Conservation (phyloP, 2,113 vertebrate genomes). For the Dipodomys spectabilis region DNA sequence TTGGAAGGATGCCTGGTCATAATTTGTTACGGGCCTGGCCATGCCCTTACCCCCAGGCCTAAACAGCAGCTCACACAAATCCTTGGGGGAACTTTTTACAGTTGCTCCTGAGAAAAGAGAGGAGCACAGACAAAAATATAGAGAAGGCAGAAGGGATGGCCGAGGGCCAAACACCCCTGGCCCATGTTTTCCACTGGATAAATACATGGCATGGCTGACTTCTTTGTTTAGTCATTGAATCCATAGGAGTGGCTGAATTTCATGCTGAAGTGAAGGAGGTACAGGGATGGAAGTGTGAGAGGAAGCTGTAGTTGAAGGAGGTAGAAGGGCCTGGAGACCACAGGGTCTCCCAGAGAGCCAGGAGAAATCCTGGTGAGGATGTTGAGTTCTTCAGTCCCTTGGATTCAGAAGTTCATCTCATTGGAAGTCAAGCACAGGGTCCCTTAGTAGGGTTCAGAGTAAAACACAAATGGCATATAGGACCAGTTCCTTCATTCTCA, state of each 20-base stretch:
- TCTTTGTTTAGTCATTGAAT: background rate
- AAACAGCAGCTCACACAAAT: background rate
- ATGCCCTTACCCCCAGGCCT: background rate
- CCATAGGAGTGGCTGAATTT: conserved; percentile 27
- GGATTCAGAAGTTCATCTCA: background rate
- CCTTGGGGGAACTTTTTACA: background rate
- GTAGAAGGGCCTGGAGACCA: background rate
- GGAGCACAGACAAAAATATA: background rate
- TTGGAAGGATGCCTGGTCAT: background rate
- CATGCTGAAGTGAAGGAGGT: background rate
- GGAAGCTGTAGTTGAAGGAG: background rate
- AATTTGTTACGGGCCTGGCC: background rate
- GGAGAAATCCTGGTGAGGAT: background rate
- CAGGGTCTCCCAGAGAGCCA: background rate
- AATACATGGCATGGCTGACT: background rate
- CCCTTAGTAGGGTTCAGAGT: background rate
- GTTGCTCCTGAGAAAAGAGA: background rate
- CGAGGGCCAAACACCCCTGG: background rate
- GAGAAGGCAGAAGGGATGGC: background rate
- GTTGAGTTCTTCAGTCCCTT: background rate
- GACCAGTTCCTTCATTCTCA: background rate
- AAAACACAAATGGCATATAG: background rate
- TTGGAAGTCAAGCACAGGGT: no score
- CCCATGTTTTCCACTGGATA: conserved; percentile 12
- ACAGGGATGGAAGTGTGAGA: background rate